phyloP scores from a whole-genome alignment of 2,888 invertebrate species.

The Eupithecia inturbata region DNA sequence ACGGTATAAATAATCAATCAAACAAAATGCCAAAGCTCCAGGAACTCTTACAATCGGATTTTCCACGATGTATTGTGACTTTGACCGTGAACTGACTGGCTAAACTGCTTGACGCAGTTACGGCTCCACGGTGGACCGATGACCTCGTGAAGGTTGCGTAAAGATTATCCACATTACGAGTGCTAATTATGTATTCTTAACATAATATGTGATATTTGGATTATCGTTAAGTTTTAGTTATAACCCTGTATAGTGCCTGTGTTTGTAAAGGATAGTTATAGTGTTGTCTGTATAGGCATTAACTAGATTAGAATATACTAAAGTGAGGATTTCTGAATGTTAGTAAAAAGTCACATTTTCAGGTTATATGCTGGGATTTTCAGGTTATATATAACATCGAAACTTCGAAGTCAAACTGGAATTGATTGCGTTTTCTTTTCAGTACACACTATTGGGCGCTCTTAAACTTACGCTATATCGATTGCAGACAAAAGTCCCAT shows the following conservation, averaged over 20 bases:
- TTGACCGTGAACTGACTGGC: constrained; percentile 35
- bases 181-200: neutral
- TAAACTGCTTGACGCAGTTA: constrained; percentile 17
- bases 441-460: neutral
- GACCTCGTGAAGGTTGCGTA: constrained; percentile 29
- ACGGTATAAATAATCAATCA: neutral
- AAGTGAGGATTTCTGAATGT: neutral
- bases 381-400: neutral
- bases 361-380: neutral
- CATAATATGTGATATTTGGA: neutral
- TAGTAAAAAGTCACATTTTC: neutral
- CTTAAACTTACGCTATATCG: neutral
- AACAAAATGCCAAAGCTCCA: neutral
- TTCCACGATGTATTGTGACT: constrained; percentile 10
- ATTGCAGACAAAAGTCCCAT: neutral
- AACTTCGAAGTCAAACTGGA: neutral
- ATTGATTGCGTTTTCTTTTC: neutral
- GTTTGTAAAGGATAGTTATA: neutral
- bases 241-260: neutral
- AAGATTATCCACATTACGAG: constrained; percentile 6
- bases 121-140: constrained; percentile 24
- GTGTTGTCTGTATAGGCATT: neutral
- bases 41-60: constrained; percentile 11
- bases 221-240: neutral
- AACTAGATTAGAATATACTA: neutral